Base-by-base conservation (phyloP, 2,888 invertebrate species). In the Poecilus cupreus region DNA sequence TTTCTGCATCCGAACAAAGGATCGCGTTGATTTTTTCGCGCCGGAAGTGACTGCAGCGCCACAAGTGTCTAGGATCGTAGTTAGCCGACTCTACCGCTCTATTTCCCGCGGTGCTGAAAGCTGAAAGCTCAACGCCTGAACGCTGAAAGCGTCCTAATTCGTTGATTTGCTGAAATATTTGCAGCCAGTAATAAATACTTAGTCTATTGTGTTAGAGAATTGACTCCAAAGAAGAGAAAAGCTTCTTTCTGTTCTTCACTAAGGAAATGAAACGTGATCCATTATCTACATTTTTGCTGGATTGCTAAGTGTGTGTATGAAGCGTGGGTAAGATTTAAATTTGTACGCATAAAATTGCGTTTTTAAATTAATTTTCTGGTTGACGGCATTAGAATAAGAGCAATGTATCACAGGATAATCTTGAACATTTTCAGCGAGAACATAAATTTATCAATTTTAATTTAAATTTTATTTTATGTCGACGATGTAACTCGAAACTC, bases 11-110 rank as follows among this genome's bases (percentile, higher is more conserved):
- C 32, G 64, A 68, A 68, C 64, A 68, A 68, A 68, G 37, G 16
- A 68, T 4, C 11, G 64, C 32, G 64, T 13, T 32, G 64, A 37
- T 68, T 37, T 68, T 68, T 68, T 32, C 37, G 46, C 37, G 8
- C 37, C 64, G 64, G 64, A 68, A 68, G 64, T 16, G 64, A 68
- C 16, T 13, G 64, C 37, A 20, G 64, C 64, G 64, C 64, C 64
- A 68, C 64, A 68, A 68, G 64, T 68, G 64, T 68, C 64, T 68
- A 68, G 64, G 37, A 68, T 68, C 64, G 64, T 68, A 68, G 37
- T 37, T 68, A 68, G 64, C n/a, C 64, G 32, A 51, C 51, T 51
- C 46, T 46, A 46, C 8, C 16, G 16, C 51, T 54, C 51, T 54
- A 20, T 5, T 32, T 32, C 32, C 18, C 51, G 18, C 51, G 3